Evolutionary conservation across 2,888 invertebrate genomes (phyloP).

Genomic region (Lydus trimaculatus): DNA sequence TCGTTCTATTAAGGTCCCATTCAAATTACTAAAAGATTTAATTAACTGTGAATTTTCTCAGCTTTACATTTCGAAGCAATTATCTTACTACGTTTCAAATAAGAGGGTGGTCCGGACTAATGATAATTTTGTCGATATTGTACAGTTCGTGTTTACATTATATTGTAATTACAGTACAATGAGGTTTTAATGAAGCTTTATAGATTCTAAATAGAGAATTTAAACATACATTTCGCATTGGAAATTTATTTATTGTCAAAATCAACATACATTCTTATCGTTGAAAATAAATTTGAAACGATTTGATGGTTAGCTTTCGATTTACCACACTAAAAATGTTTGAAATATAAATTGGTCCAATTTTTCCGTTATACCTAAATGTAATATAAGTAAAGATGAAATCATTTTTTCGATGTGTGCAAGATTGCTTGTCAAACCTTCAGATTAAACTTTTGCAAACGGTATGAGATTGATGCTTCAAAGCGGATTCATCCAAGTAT

Average conservation of each 20-base stretch:
- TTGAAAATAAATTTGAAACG: conserved; percentile 44
- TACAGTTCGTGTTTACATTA: conserved; percentile 15
- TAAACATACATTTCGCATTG: not conserved
- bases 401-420: conserved; percentile 26
- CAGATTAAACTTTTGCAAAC: conserved; percentile 33
- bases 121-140: conserved; percentile 11
- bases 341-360: conserved; percentile 39
- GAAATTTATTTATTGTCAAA: not conserved
- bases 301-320: conserved; percentile 45
- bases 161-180: conserved; percentile 16
- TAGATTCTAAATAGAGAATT: not conserved
- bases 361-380: conserved; percentile 24
- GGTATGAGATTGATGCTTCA: conserved; percentile 26
- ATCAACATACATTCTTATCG: not conserved
- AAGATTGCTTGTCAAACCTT: not conserved
- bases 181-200: conserved; percentile 11
- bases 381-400: conserved; percentile 16
- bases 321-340: conserved; percentile 39
- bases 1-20: conserved; percentile 37
- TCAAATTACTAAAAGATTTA: conserved; percentile 32
- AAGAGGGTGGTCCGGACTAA: conserved; percentile 9
- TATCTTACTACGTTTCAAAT: conserved; percentile 16
- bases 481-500: conserved; percentile 20
- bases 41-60: conserved; percentile 32
- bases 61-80: conserved; percentile 20